These are phyloP conservation scores for Ophiothrix spiculata DNA, from an alignment of 35 echinoderm and acorn worm species.

Conservation along the genomic window DNA sequence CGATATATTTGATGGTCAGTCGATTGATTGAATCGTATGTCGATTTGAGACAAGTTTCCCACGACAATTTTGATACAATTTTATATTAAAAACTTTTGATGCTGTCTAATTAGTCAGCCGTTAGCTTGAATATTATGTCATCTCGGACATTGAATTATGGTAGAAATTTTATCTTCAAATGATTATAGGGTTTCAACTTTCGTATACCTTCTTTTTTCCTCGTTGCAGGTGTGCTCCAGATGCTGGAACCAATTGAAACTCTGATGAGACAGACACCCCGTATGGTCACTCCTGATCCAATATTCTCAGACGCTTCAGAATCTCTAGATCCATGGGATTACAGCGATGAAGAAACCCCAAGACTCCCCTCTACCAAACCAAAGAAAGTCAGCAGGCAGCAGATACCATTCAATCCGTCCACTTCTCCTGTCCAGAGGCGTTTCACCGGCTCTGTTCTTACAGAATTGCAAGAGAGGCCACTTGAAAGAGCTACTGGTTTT, in stretches of 20 bases:
- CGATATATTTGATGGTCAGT: too few relatives aligned
- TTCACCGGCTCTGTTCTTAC: not conserved
- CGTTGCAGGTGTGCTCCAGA: not conserved
- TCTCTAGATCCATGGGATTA: not conserved
- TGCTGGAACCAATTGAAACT: not conserved
- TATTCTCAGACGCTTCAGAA: not conserved
- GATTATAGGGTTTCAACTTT: too few relatives aligned
- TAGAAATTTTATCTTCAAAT: too few relatives aligned
- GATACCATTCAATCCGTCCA: not conserved
- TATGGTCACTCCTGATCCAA: too few relatives aligned
- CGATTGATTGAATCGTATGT: too few relatives aligned
- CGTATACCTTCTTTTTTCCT: too few relatives aligned
- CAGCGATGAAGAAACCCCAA: not conserved
- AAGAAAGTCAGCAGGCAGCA: not conserved
- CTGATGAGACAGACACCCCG: not conserved
- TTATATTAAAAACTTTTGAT: too few relatives aligned
- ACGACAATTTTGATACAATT: too few relatives aligned
- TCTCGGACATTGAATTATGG: too few relatives aligned
- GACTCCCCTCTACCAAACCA: not conserved
- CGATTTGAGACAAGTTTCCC: too few relatives aligned
- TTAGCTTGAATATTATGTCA: too few relatives aligned
- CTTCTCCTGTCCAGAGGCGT: not conserved
- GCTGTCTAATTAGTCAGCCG: too few relatives aligned
- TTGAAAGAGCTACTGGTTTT: not conserved
- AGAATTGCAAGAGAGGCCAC: not conserved